Evolutionary conservation across 2,888 invertebrate species (phyloP), one percentile per base, ranked within the genome.

Genomic region (Lithophane ornitopus): DNA sequence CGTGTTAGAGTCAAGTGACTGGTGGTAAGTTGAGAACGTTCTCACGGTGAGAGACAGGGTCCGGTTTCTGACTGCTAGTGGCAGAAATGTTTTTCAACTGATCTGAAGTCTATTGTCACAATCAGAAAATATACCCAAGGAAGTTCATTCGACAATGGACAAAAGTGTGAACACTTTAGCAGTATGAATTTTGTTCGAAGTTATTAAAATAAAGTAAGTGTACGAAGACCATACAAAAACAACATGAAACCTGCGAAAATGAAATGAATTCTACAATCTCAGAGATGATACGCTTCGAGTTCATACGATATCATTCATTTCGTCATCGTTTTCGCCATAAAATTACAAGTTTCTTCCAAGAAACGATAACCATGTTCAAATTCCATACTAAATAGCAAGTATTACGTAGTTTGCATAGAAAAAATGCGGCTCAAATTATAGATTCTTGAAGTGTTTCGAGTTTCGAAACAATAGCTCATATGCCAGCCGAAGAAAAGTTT

Each of bases 381-480:
- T 56, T 81, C 19, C 26, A 59, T 46, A 49, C 39, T 44, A 3
- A 39, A 3, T 14, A 58, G 6, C 19, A 56, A 70, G 22, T 56
- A 71, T 58, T 46, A 66, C 6, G 26, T 28, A 3, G n/a, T 71
- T 63, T 54, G 54, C 66, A 46, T 71, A 67, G 11, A 82, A 74
- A 81, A 71, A 41, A 58, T 81, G 41, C 49, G 12, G 11, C 12
- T 19, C 14, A 65, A 61, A 68, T 70, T 28, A 68, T 56, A 80
- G 49, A 84, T 84, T 84, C 81, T 72, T 61, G 34, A 66, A 73
- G 44, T 70, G 70, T 67, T 65, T 16, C 41, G 11, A 76, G 54
- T 77, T 85, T 72, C 73, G 66, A 81, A 82, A 87, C 87, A 87
- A 85, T 87, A 73, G 85, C 76, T 81, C 77, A 81, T 84, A 78